phyloP scores from a whole-genome alignment of 2,888 invertebrate species.

The Horisme vitalbata region DNA sequence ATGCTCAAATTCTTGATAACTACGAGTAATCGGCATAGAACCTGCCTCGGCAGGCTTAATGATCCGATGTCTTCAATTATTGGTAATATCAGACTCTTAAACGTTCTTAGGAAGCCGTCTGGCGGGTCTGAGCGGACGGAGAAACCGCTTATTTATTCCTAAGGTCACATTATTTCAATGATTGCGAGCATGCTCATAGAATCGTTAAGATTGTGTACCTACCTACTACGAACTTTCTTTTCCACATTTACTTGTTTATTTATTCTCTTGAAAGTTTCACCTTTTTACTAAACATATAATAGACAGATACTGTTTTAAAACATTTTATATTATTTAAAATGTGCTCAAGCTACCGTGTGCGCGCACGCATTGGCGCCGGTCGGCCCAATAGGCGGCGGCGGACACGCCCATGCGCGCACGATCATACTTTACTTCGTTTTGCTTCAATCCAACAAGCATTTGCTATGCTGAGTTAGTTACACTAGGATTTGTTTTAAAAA shows the following conservation, averaged over 20 bases:
- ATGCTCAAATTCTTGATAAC: conserved; percentile 79
- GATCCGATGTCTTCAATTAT: conserved; percentile 75
- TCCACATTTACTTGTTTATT: conserved; percentile 1
- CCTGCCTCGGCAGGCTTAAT: conserved; percentile 72
- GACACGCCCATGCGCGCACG: conserved; percentile 62
- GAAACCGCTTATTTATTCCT: conserved; percentile 50
- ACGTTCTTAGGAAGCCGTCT: conserved; percentile 77
- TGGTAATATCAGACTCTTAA: conserved; percentile 78
- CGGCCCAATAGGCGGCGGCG: conserved; percentile 67
- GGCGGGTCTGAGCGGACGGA: conserved; percentile 49
- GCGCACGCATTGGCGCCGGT: conserved; percentile 76
- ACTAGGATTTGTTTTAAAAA: conserved; percentile 4
- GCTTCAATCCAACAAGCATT: conserved; percentile 15
- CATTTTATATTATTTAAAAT: conserved; percentile 37
- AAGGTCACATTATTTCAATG: conserved; percentile 51
- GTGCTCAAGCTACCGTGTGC: conserved; percentile 65
- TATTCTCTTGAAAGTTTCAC: not conserved
- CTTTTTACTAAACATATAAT: not conserved
- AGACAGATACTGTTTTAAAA: not conserved
- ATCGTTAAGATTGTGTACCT: conserved; percentile 2
- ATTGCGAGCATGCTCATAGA: conserved; percentile 28
- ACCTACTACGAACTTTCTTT: conserved; percentile 6
- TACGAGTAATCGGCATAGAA: conserved; percentile 80
- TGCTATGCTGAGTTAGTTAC: conserved; percentile 7
- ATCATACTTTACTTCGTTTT: conserved; percentile 24